Percentiles rank a stretch among this genome's conserved stretches.
Evolutionary conservation across 2,888 invertebrate genomes (phyloP).

Genomic region (Stictocephala bisonia): DNA sequence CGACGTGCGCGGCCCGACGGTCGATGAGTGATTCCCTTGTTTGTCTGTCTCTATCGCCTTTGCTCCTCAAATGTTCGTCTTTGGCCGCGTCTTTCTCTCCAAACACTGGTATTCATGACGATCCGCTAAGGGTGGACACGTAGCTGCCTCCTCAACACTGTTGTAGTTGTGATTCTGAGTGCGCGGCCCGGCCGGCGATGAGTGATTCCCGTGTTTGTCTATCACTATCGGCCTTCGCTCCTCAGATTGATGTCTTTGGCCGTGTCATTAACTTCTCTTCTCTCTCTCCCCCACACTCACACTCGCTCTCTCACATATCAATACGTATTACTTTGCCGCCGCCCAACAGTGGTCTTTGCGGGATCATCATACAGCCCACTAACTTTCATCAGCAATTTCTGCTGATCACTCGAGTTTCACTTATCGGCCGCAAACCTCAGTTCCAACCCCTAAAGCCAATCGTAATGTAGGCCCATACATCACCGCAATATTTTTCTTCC

Average conservation of each 20-base stretch:
- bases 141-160: slow-evolving; percentile 5
- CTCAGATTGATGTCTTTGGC: slow-evolving; percentile 45
- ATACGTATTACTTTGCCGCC: slow-evolving; percentile 29
- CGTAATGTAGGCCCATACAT: too few species aligned
- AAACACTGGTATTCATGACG: too few species aligned
- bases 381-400: background rate
- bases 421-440: too few species aligned
- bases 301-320: slow-evolving; percentile 21
- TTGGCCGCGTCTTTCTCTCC: too few species aligned
- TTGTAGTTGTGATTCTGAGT: slow-evolving; percentile 15
- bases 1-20: too few species aligned
- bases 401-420: slow-evolving; percentile 2
- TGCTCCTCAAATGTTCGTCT: too few species aligned
- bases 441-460: too few species aligned
- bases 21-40: too few species aligned
- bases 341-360: background rate
- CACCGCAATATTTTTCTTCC: too few species aligned
- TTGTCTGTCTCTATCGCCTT: too few species aligned
- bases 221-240: slow-evolving; percentile 32
- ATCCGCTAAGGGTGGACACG: slow-evolving; percentile 3
- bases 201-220: slow-evolving; percentile 47
- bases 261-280: slow-evolving; percentile 46
- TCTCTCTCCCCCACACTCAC: background rate
- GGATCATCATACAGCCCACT: slow-evolving; percentile 18
- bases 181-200: slow-evolving; percentile 33